Percentiles rank a stretch among this genome's conserved stretches.
Evolutionary conservation across 2,113 vertebrate species (phyloP).

Genomic region (Apaloderma vittatum): DNA sequence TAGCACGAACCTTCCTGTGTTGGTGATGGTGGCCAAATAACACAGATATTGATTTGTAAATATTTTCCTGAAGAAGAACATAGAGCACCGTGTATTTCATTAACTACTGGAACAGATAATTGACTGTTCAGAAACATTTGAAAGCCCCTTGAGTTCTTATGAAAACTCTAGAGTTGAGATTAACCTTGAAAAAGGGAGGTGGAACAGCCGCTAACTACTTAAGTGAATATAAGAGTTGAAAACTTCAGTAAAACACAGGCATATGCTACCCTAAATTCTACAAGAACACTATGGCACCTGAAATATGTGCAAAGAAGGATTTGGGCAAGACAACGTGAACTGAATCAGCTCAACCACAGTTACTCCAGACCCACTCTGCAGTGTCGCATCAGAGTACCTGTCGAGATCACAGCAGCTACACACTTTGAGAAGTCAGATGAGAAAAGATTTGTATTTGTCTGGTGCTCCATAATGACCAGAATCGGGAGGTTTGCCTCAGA

Average conservation of each 20-base stretch:
- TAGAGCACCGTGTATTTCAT: background rate
- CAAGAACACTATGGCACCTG: background rate
- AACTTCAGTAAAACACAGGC: background rate
- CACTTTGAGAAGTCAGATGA: background rate
- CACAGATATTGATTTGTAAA: constrained; percentile 6
- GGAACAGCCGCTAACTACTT: background rate
- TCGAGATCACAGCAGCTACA: background rate
- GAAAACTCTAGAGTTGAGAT: background rate
- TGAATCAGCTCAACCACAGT: background rate
- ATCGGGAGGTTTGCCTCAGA: background rate
- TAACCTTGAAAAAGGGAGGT: background rate
- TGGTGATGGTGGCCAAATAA: background rate
- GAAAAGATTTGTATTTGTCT: background rate
- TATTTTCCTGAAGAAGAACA: constrained; percentile 5
- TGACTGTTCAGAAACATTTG: background rate
- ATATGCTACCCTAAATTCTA: background rate
- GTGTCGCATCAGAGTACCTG: background rate
- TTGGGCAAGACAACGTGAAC: background rate
- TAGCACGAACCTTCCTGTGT: background rate
- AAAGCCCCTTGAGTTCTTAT: background rate
- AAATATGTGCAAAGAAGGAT: background rate
- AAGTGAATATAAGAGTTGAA: background rate
- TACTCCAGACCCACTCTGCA: background rate
- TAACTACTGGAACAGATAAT: background rate
- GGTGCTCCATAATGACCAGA: background rate